Conservation (phyloP, 2,113 vertebrate species). For the Vombatus ursinus region DNA sequence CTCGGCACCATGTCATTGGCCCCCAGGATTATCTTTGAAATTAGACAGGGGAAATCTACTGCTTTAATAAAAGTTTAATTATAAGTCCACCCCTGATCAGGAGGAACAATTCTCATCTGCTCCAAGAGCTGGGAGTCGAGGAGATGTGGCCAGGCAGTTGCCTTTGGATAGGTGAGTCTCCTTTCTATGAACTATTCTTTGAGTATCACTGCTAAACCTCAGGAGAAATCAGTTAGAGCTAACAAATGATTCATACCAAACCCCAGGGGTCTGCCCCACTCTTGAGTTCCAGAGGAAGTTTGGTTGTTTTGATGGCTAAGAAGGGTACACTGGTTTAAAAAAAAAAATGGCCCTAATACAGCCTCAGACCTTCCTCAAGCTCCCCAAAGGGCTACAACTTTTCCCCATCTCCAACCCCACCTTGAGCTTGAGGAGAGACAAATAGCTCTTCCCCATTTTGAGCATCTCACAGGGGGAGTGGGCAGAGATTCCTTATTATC, state of each 20-base stretch:
- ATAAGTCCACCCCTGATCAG: neutral
- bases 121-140: neutral
- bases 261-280: neutral
- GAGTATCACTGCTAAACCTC: neutral
- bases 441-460: neutral
- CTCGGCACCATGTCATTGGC: neutral
- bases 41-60: constrained; percentile 47
- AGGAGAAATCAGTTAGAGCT: neutral
- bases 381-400: neutral
- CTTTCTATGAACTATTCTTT: neutral
- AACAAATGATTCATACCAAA: neutral
- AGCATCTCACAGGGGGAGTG: neutral
- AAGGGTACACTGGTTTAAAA: neutral
- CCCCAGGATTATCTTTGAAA: constrained; percentile 35
- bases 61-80: neutral
- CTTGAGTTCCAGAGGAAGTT: neutral
- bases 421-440: neutral
- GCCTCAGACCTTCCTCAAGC: neutral
- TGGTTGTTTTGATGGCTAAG: neutral
- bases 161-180: constrained; percentile 65
- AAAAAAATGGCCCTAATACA: neutral
- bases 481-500: neutral
- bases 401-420: neutral
- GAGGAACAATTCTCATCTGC: neutral
- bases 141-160: constrained; percentile 35